Conservation (phyloP, 2,888 invertebrate species). For the Leucophenga maculata region DNA sequence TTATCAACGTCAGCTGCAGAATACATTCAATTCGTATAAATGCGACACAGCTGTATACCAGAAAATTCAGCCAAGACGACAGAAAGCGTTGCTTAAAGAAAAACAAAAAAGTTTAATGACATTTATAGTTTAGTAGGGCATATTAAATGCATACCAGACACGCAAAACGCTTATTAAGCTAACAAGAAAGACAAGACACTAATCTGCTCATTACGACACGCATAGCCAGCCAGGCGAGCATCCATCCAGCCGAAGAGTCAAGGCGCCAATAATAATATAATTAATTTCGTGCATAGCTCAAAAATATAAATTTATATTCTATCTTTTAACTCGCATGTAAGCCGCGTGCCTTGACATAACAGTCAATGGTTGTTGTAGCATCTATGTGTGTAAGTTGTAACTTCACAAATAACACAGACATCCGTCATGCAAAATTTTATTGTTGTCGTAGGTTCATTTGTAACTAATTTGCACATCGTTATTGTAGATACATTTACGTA, state of each 20-base stretch:
- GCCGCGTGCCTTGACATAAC: conserved; percentile 49
- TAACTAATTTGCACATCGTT: conserved; percentile 53
- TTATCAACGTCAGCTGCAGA: neutral
- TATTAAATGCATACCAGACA: conserved; percentile 1
- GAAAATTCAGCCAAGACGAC: too few species aligned
- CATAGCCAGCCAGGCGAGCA: neutral
- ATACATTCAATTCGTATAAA: neutral
- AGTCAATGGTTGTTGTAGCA: conserved; percentile 36
- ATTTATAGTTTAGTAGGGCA: conserved; percentile 26
- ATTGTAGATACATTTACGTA: neutral
- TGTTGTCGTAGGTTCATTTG: conserved; percentile 63
- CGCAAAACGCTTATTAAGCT: conserved; percentile 14
- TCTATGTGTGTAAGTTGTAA: too few species aligned
- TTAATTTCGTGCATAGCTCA: too few species aligned
- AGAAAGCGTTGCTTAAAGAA: too few species aligned
- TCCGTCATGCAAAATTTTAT: conserved; percentile 28
- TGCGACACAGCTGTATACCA: neutral
- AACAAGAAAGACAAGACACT: conserved; percentile 1
- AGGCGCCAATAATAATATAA: conserved; percentile 6
- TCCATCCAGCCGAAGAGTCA: neutral
- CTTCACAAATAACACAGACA: too few species aligned
- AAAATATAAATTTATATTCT: too few species aligned
- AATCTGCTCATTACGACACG: neutral
- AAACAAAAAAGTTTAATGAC: conserved; percentile 13
- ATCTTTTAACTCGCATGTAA: neutral